phyloP scores from a whole-genome alignment of 2,888 invertebrate species.

The Pterostichus niger region DNA sequence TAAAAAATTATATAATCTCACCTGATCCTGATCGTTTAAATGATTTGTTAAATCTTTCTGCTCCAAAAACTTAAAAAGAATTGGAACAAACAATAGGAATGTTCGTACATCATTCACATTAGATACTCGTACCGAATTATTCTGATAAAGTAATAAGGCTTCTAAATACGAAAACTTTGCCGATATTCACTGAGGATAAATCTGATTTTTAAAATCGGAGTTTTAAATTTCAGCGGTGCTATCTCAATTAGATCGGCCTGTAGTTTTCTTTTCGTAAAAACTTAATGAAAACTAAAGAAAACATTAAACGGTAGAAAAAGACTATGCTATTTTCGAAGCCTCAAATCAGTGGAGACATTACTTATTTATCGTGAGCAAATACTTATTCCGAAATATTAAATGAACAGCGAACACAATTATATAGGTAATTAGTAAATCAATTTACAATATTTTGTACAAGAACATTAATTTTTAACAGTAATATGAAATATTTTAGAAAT shows the following conservation, averaged over 20 bases:
- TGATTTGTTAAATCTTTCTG: neutral
- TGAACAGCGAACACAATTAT: too few species aligned
- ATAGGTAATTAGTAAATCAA: too few species aligned
- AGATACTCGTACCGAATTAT: slow-evolving; percentile 16
- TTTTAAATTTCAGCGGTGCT: slow-evolving; percentile 19
- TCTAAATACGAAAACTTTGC: slow-evolving; percentile 10
- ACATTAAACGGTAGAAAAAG: neutral
- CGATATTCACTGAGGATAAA: neutral
- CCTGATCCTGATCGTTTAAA: neutral
- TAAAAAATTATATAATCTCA: neutral
- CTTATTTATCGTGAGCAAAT: too few species aligned
- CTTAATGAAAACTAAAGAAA: neutral
- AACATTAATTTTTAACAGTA: too few species aligned
- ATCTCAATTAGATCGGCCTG: slow-evolving; percentile 3
- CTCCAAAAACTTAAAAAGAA: neutral
- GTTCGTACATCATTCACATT: neutral
- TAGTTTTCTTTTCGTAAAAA: neutral
- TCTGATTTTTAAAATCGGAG: neutral
- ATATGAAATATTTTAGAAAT: too few species aligned
- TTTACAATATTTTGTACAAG: too few species aligned
- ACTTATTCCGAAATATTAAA: too few species aligned
- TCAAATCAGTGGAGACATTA: too few species aligned
- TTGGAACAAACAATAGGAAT: slow-evolving; percentile 7
- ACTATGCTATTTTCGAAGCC: neutral
- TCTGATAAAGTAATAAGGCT: slow-evolving; percentile 13